These are phyloP conservation scores for Nothobranchius furzeri DNA, from an alignment of 2,113 vertebrate species.

Conservation along the genomic window DNA sequence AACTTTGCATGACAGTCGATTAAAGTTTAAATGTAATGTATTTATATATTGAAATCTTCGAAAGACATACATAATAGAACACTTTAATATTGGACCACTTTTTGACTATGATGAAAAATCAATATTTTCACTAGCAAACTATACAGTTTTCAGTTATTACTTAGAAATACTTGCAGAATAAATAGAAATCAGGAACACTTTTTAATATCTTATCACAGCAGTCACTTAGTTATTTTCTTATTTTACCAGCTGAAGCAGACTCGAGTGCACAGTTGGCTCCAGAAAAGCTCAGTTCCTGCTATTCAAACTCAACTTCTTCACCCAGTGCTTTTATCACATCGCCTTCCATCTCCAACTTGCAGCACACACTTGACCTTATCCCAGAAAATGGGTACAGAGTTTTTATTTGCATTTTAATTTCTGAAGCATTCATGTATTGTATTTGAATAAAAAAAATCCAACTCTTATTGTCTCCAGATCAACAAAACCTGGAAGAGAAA, in stretches of 20 bases:
- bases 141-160: not conserved
- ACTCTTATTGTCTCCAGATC: slow-evolving; percentile 28
- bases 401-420: not conserved
- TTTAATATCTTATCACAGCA: not conserved
- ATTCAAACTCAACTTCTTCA: slow-evolving; percentile 26
- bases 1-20: not conserved
- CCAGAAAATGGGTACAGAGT: slow-evolving; percentile 78
- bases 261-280: not conserved
- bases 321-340: slow-evolving; percentile 53
- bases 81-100: not conserved
- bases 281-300: slow-evolving; percentile 32
- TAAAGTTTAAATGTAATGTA: no score
- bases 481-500: slow-evolving; percentile 58
- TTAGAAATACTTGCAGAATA: not conserved
- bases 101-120: not conserved
- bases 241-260: slow-evolving; percentile 53
- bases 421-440: not conserved
- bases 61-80: not conserved
- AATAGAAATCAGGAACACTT: not conserved
- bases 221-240: not conserved
- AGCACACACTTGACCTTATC: slow-evolving; percentile 59
- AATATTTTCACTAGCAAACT: not conserved
- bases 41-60: not conserved
- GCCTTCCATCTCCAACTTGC: slow-evolving; percentile 66
- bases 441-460: not conserved